These are phyloP conservation scores for Gymnorhina tibicen DNA, from an alignment of 2,113 vertebrate species.

Conservation along the genomic window DNA sequence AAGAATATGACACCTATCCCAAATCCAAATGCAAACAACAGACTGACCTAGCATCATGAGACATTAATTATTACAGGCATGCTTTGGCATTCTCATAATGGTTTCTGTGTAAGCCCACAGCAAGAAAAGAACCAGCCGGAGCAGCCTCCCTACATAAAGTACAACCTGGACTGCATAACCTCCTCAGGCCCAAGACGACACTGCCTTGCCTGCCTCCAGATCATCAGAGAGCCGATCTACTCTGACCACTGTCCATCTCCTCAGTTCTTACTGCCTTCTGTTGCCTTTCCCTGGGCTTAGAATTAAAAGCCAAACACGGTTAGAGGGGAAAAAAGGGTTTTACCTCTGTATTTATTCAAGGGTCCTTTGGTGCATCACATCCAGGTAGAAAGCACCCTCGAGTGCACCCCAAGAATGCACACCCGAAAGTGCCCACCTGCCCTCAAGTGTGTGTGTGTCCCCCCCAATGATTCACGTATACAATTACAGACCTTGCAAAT, in stretches of 20 bases:
- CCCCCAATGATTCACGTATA: no score
- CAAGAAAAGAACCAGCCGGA: background rate
- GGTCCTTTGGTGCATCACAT: no score
- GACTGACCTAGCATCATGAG: background rate
- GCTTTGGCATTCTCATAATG: background rate
- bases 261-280: background rate
- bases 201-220: background rate
- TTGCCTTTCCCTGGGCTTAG: no score
- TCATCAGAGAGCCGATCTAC: background rate
- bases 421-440: no score
- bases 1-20: background rate
- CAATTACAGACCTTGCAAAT: no score
- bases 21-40: background rate
- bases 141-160: background rate
- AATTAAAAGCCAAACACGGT: no score
- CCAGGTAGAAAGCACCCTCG: no score
- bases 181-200: background rate
- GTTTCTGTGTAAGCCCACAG: background rate
- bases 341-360: no score
- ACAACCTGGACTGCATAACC: background rate
- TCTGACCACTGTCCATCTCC: background rate
- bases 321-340: no score
- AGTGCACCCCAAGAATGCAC: no score
- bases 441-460: no score
- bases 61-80: background rate